Evolutionary conservation across 1,140 invertebrate genomes (phyloP).

Genomic region (Brachionus manjavacas): DNA sequence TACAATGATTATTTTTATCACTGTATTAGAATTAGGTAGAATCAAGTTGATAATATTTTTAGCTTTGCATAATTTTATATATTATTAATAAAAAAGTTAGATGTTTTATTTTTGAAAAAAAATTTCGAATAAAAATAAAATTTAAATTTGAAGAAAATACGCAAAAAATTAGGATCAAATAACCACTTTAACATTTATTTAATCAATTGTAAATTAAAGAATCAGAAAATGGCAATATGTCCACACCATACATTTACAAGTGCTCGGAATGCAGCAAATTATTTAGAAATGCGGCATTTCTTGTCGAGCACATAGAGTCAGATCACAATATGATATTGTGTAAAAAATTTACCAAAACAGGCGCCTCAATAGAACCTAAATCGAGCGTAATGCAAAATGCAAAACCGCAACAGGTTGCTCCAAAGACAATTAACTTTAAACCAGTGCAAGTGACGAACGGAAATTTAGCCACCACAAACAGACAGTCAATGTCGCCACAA

Average conservation of each 20-base stretch:
- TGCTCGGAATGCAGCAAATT: slow-evolving; percentile 3
- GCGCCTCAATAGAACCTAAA: neutral
- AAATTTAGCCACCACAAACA: neutral
- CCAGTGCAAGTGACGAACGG: neutral
- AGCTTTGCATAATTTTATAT: too few relatives aligned
- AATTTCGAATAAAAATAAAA: neutral
- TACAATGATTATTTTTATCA: too few relatives aligned
- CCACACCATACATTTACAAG: slow-evolving; percentile 29
- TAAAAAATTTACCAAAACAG: slow-evolving; percentile 30
- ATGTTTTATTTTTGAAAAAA: too few relatives aligned
- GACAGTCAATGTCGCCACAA: neutral
- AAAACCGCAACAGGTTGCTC: neutral
- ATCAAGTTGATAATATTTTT: too few relatives aligned
- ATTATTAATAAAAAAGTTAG: too few relatives aligned
- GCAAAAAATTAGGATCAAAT: too few relatives aligned
- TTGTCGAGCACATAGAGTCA: slow-evolving; percentile 9
- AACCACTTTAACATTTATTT: too few relatives aligned
- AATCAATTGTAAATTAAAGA: neutral
- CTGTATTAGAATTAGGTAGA: too few relatives aligned
- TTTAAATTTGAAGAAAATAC: too few relatives aligned
- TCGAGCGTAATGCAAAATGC: neutral
- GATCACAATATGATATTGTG: slow-evolving; percentile 30
- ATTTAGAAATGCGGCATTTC: slow-evolving; percentile 23
- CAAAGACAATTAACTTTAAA: slow-evolving; percentile 22
- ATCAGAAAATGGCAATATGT: neutral